Percentiles rank a stretch among this genome's conserved stretches.
These are phyloP conservation scores for Caenorhabditis uteleia DNA, from an alignment of 2,888 invertebrate genomes.

Conservation along the genomic window DNA sequence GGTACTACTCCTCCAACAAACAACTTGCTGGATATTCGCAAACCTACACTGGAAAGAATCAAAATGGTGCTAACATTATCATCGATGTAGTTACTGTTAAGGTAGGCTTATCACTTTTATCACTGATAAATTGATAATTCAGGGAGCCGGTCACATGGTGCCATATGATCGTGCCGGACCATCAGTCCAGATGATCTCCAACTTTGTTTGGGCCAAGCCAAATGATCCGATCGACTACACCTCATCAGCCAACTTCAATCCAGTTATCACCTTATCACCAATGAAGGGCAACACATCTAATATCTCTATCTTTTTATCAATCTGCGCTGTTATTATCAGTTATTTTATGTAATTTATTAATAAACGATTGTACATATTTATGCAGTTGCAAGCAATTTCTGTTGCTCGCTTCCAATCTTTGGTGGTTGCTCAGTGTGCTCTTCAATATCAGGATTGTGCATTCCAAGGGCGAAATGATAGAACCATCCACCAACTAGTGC, in stretches of 20 bases:
- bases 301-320: not conserved
- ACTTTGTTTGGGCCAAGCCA: slow-evolving; percentile 25
- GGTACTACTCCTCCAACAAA: slow-evolving; percentile 50
- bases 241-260: slow-evolving; percentile 20
- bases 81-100: slow-evolving; percentile 63
- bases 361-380: no score
- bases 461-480: slow-evolving; percentile 46
- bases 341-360: no score
- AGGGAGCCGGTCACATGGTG: slow-evolving; percentile 52
- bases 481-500: slow-evolving; percentile 52
- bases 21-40: slow-evolving; percentile 60
- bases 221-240: slow-evolving; percentile 24
- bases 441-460: slow-evolving; percentile 43
- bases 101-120: slow-evolving; percentile 3
- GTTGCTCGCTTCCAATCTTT: slow-evolving; percentile 1
- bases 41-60: slow-evolving; percentile 39
- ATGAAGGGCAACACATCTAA: not conserved
- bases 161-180: slow-evolving; percentile 47
- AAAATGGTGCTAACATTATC: slow-evolving; percentile 30
- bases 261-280: slow-evolving; percentile 19
- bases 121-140: not conserved
- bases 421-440: slow-evolving; percentile 18
- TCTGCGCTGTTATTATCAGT: not conserved
- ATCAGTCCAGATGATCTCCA: slow-evolving; percentile 40
- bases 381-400: no score